These are phyloP conservation scores for Mimumesa dahlbomi DNA, from an alignment of 2,888 invertebrate species.

Conservation along the genomic window DNA sequence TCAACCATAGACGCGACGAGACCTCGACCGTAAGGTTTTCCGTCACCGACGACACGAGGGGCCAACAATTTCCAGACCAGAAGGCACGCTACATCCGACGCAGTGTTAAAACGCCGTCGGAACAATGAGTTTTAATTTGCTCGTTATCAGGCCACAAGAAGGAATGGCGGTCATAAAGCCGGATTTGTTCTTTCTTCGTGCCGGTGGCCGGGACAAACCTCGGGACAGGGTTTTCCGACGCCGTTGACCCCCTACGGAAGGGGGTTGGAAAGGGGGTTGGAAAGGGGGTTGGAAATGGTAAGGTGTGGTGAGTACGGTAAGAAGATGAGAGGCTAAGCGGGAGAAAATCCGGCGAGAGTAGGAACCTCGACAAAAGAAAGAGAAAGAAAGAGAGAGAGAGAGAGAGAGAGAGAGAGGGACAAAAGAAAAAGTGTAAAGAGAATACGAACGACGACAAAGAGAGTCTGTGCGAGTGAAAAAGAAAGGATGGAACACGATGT, in stretches of 20 bases:
- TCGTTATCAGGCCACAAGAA: conserved; percentile 32
- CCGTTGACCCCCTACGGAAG: conserved; percentile 8
- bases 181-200: conserved; percentile 6
- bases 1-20: too few relatives aligned
- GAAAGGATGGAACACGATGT: neutral
- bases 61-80: neutral
- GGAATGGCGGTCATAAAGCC: conserved; percentile 27
- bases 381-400: conserved; percentile 12
- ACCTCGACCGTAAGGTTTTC: too few relatives aligned
- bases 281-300: neutral
- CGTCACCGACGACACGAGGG: too few relatives aligned
- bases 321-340: conserved; percentile 46
- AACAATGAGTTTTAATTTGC: conserved; percentile 47
- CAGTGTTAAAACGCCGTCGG: neutral
- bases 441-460: neutral
- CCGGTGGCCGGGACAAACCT: conserved; percentile 25
- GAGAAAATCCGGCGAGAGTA: conserved; percentile 18
- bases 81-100: neutral
- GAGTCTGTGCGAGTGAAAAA: neutral
- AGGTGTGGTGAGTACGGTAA: conserved; percentile 33
- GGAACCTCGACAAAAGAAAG: neutral
- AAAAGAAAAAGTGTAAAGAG: neutral
- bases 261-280: conserved; percentile 18
- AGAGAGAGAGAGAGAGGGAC: neutral
- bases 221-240: conserved; percentile 26